Base-by-base conservation (phyloP, 2,797 vertebrate genomes). In the Poecilia velifera region DNA sequence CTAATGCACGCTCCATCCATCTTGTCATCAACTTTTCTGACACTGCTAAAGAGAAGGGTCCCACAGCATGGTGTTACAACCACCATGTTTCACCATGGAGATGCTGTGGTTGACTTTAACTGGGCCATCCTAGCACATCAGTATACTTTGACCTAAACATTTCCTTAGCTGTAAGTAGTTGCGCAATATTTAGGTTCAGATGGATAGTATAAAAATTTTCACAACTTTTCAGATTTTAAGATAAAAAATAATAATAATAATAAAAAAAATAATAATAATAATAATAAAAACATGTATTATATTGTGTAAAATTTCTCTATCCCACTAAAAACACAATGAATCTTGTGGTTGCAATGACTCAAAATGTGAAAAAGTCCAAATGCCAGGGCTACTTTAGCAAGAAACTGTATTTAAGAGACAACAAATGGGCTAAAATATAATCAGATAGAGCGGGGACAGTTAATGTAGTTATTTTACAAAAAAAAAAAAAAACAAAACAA, bases 401-500 rank as follows among this genome's bases (percentile, higher is more conserved):
- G 41, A 13, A 43, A 71, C 25, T 71, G 13, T 45, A 45, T 71
- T 71, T 16, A 45, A 28, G 41, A 28, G 68, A 28, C 13, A 68
- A n/a, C 22, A 71, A 45, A 25, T 16, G 13, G 41, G 22, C 25
- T n/a, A 45, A 71, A 45, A 28, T 7, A 3, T n/a, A 5, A n/a
- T 71, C 68, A 43, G 36, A 41, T 25, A 34, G 31, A 18, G 31
- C 22, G 46, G 80, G 78, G 86, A 84, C 73, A 53, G 22, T 13
- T 41, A 3, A 53, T 16, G 80, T 72, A 85, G 80, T 75, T 84
- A 16, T 36, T 70, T 70, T 77, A 74, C 80, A 86, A 79, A 89
- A 82, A 83, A 80, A 74, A 22, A 0, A 18, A 47, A 20, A 49
- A 2, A 20, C 0, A n/a, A n/a, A n/a, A 41, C 6, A 41, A 41